These are phyloP conservation scores for Heliconius melpomene DNA, from an alignment of 1,140 invertebrate genomes.

Conservation along the genomic window DNA sequence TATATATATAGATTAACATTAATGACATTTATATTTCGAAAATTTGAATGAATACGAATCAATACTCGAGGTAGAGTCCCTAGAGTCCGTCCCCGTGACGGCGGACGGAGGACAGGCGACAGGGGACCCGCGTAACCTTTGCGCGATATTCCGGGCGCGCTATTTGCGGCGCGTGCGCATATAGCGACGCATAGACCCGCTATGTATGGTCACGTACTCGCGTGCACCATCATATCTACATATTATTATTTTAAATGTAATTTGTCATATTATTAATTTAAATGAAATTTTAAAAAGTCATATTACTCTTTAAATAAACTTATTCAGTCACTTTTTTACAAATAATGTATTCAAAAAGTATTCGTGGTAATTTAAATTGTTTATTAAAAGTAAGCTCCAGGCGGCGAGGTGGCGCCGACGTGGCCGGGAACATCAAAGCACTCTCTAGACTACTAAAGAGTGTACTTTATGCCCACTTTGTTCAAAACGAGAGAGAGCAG, in stretches of 20 bases:
- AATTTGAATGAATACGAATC: no score
- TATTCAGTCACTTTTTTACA: no score
- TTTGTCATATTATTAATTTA: background rate
- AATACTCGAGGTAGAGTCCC: no score
- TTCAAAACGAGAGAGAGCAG: background rate
- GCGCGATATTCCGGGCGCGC: conserved; percentile 54
- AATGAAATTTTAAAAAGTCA: background rate
- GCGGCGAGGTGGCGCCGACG: conserved; percentile 13
- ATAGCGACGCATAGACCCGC: conserved; percentile 40
- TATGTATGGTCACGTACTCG: conserved; percentile 35
- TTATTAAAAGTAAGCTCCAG: background rate
- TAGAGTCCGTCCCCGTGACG: background rate
- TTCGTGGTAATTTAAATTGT: background rate
- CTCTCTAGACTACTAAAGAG: conserved; percentile 25
- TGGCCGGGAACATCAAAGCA: conserved; percentile 27
- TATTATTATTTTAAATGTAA: background rate
- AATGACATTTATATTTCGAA: no score
- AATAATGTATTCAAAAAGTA: no score
- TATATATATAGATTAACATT: no score
- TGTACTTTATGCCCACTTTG: conserved; percentile 19
- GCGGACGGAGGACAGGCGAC: background rate
- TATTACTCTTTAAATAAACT: background rate
- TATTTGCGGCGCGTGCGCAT: conserved; percentile 50
- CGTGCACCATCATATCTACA: background rate
- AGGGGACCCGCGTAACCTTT: conserved; percentile 49